Base-by-base conservation (phyloP, 2,888 invertebrate species). In the Napeogenes sylphis region DNA sequence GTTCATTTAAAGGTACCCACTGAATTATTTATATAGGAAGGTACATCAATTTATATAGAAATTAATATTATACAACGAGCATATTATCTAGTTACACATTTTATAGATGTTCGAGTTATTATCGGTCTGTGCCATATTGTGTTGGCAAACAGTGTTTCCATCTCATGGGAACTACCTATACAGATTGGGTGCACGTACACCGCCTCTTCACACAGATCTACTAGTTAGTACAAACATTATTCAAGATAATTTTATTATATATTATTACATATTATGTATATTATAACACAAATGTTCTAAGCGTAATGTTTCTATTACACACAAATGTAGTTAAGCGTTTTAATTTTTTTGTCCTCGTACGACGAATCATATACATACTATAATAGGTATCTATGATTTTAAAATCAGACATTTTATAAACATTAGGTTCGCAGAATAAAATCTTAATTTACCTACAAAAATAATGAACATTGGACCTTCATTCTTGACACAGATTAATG, bases 291-390 rank as follows among this genome's bases (percentile, higher is more conserved):
- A 85, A 83, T 78, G 78, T 81, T 84, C 86, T 90, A 90, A 89
- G 88, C 90, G 87, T 88, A 87, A 85, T 84, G 76, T 84, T 81
- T 82, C 88, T 88, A 88, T 86, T 79, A 89, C 89, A 90, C 86
- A 90, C 84, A 87, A 80, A 68, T 70, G 80, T 86, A 84, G 78
- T 81, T 85, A 63, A 65, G 89, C 88, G 89, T 88, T 85, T 85
- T 80, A 78, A 81, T 83, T 81, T 83, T 80, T 74, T 71, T 79
- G 79, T 78, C 80, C 75, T 72, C 77, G 75, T 80, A 66, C 74
- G 80, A 78, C 77, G 77, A 77, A 75, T 71, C 74, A 77, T 75
- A 75, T 59, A 65, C 67, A 75, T 59, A 65, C 67, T 71, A 70
- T 51, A 8, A 51, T 51, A 51, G 51, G 30, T 51, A 68, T 72